phyloP scores from a whole-genome alignment of 2,797 vertebrate genomes.

The Thripadectes ignobilis region DNA sequence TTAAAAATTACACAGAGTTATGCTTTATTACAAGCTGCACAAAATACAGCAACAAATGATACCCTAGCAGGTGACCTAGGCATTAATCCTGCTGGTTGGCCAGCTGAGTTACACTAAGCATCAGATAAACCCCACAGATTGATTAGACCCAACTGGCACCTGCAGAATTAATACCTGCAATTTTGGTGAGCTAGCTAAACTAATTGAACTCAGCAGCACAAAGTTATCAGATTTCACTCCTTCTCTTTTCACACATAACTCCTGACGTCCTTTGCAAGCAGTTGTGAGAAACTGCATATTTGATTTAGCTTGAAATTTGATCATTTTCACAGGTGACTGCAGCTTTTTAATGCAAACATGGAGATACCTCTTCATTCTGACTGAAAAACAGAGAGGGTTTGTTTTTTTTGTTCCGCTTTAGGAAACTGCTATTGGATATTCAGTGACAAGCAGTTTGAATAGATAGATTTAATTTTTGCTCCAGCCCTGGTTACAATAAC shows the following conservation, averaged over 20 bases:
- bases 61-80: constrained; percentile 41
- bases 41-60: constrained; percentile 29
- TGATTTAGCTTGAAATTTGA: constrained; percentile 54
- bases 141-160: constrained; percentile 47
- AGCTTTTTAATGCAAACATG: constrained; percentile 40
- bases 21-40: constrained; percentile 6
- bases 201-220: constrained; percentile 49
- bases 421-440: constrained; percentile 45
- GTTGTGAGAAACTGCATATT: constrained; percentile 50
- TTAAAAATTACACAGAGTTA: background rate
- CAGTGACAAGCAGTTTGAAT: constrained; percentile 30
- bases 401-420: background rate
- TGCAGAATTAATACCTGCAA: constrained; percentile 63
- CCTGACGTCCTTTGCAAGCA: constrained; percentile 52
- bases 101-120: constrained; percentile 37
- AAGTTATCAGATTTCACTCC: constrained; percentile 41
- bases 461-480: constrained; percentile 58
- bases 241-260: constrained; percentile 48
- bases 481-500: constrained; percentile 13
- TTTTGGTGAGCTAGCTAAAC: constrained; percentile 41
- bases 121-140: constrained; percentile 43
- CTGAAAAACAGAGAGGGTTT: background rate
- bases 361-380: background rate
- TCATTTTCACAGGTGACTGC: constrained; percentile 25
- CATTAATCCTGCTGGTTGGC: constrained; percentile 5